Evolutionary conservation across 2,888 invertebrate species (phyloP).

Genomic region (Euplexia lucipara): DNA sequence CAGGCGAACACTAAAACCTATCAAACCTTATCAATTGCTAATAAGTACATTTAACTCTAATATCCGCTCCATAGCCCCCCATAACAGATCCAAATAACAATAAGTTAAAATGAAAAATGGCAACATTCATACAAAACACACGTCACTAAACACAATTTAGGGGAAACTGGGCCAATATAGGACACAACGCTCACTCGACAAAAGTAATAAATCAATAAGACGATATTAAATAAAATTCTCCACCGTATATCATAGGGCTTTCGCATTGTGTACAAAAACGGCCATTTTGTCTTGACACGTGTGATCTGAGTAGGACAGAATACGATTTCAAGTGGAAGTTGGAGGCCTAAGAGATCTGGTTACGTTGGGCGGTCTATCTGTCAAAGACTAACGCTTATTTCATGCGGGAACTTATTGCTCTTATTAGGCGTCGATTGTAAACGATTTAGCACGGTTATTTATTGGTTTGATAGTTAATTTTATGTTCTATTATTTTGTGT

Average conservation of each 20-base stretch:
- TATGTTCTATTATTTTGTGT: slow-evolving; percentile 29
- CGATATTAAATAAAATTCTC: slow-evolving; percentile 88
- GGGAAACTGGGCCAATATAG: slow-evolving; percentile 73
- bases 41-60: slow-evolving; percentile 19
- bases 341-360: slow-evolving; percentile 62
- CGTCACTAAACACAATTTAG: slow-evolving; percentile 77
- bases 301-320: slow-evolving; percentile 53
- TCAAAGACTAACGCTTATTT: slow-evolving; percentile 83
- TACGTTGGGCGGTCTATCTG: slow-evolving; percentile 71
- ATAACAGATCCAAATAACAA: slow-evolving; percentile 60
- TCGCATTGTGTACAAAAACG: slow-evolving; percentile 75
- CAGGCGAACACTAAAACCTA: neutral
- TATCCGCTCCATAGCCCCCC: slow-evolving; percentile 2
- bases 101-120: slow-evolving; percentile 72
- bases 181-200: slow-evolving; percentile 69
- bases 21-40: neutral
- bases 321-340: slow-evolving; percentile 44
- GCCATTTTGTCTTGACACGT: slow-evolving; percentile 71
- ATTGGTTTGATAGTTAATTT: slow-evolving; percentile 65
- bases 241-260: slow-evolving; percentile 83
- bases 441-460: slow-evolving; percentile 76
- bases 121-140: slow-evolving; percentile 70
- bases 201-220: slow-evolving; percentile 86
- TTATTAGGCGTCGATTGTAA: slow-evolving; percentile 81
- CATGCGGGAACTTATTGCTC: slow-evolving; percentile 83